Conservation (phyloP, 2,113 vertebrate genomes). For the Andinoacara biseriatus region DNA sequence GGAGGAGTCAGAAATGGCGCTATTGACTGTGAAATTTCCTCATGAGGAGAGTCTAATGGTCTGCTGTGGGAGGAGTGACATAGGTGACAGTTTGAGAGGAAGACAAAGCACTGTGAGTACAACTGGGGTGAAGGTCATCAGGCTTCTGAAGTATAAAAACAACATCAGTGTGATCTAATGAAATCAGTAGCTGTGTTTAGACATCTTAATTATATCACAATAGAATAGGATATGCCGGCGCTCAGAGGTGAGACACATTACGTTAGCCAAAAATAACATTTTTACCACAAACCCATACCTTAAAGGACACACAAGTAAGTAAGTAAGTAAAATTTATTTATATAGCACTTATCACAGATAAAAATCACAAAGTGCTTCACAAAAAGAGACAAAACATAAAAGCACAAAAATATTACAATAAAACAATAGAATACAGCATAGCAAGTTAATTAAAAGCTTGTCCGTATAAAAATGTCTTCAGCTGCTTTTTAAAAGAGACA, state of each 20-base stretch:
- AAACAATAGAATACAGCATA: no score
- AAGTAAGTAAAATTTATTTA: no score
- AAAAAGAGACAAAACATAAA: no score
- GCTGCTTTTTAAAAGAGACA: no score
- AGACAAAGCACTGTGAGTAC: accelerated
- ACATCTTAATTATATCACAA: neutral
- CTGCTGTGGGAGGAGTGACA: neutral
- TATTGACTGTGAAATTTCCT: neutral
- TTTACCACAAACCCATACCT: neutral
- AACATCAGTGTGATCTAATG: neutral
- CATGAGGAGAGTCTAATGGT: neutral
- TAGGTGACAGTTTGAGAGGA: neutral
- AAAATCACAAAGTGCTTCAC: no score
- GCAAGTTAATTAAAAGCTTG: no score
- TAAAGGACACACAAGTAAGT: neutral
- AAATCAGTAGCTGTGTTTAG: accelerated
- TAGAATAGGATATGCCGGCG: accelerated
- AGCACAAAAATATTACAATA: no score
- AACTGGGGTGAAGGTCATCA: neutral
- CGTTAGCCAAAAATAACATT: accelerated
- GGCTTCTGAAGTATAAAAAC: accelerated
- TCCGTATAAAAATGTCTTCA: no score
- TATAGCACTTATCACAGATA: no score
- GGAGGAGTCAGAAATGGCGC: neutral
- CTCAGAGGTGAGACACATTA: neutral